Base-by-base conservation (phyloP, 2,113 vertebrate genomes). In the Cyprinodon variegatus region DNA sequence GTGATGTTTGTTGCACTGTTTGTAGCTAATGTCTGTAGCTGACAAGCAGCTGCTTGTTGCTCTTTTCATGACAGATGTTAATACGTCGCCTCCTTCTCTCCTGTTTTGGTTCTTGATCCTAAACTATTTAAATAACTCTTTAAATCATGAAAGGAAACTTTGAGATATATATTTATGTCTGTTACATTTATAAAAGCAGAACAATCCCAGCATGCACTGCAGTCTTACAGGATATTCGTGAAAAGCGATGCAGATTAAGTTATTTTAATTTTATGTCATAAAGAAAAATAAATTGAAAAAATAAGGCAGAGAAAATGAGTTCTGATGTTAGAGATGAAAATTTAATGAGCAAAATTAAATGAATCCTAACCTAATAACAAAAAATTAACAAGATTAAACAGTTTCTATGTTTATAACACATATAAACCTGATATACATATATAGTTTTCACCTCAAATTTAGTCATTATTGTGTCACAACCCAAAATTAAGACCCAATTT, bases 41-140 rank as follows among this genome's bases (percentile, higher is more conserved):
- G 85, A 80, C 82, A 77, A 73, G 80, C n/a, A 29, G 29, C 29
- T 29, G 29, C 29, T 29, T 29, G 29, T 29, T 29, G 38, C 69
- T 87, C 77, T 50, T 46, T 48, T 22, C 13, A 5, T 79, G 86
- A 83, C 76, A 85, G 70, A 65, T 63, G 78, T 72, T 78, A 65
- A 78, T 74, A 61, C 70, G 43, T 77, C 69, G 39, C 11, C 50
- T 59, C 61, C 61, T 48, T 61, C n/a, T 50, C 22, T 43, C 14
- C 66, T 36, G 41, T 76, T 67, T 59, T 66, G n/a, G 70, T 20
- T 65, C 74, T 72, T 69, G 69, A 76, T 65, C 76, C 5, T 0
- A 22, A 45, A 3, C 10, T 4, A 39, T 48, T 11, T 3, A 45
- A 3, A n/a, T 41, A 17, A 17, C 70, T 64, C 12, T 64, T 37